Percentiles rank a stretch among this genome's conserved stretches.
phyloP scores from a whole-genome alignment of 2,888 invertebrate genomes.

The Hoplodrina blanda region DNA sequence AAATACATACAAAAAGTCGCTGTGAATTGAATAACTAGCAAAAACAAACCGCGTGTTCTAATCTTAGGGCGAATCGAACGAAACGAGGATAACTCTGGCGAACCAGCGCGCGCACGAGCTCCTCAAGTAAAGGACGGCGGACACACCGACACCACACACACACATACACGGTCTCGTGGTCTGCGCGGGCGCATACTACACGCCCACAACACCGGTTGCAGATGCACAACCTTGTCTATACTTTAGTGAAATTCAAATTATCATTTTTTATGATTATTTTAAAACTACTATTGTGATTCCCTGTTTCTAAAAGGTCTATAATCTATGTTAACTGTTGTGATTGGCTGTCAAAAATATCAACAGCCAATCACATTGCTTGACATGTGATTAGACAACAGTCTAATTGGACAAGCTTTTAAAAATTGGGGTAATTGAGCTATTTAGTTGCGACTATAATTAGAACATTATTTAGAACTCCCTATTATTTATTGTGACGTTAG shows the following conservation, averaged over 20 bases:
- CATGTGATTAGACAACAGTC: not conserved
- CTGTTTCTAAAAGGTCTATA: conserved; percentile 13
- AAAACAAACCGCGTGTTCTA: conserved; percentile 83
- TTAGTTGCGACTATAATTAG: conserved; percentile 15
- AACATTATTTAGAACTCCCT: conserved; percentile 14
- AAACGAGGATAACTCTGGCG: conserved; percentile 98
- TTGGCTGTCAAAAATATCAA: not conserved
- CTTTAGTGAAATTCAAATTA: conserved; percentile 21
- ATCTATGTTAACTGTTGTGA: not conserved
- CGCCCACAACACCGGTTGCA: conserved; percentile 66
- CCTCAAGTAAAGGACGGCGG: conserved; percentile 94
- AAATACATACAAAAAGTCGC: conserved; percentile 71
- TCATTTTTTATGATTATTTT: conserved; percentile 20
- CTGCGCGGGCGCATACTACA: conserved; percentile 50
- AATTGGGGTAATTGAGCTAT: not conserved
- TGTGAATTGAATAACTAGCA: conserved; percentile 75
- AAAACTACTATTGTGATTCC: not conserved
- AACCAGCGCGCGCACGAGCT: conserved; percentile 99
- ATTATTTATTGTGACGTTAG: conserved; percentile 25
- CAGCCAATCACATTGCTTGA: not conserved
- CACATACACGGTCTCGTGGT: conserved; percentile 85
- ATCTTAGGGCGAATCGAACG: conserved; percentile 95
- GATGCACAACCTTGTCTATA: conserved; percentile 48
- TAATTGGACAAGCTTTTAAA: conserved; percentile 12
- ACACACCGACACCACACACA: conserved; percentile 70